These are phyloP conservation scores for Lepidocolaptes lacrymiger DNA, from an alignment of 2,797 vertebrate species.

Conservation along the genomic window DNA sequence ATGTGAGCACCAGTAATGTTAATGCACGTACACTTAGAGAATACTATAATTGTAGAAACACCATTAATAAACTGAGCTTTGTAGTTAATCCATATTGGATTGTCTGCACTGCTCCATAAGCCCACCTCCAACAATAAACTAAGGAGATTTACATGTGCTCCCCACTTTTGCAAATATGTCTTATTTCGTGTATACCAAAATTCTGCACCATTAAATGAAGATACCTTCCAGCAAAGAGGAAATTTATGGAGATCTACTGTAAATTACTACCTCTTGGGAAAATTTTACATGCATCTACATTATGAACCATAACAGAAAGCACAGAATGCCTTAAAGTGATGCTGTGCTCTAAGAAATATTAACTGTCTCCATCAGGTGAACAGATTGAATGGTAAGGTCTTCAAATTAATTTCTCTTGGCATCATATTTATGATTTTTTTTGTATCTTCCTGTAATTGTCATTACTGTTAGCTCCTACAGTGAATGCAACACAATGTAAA, in stretches of 20 bases:
- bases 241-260: background rate
- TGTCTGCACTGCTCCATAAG: too few relatives aligned
- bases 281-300: background rate
- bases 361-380: background rate
- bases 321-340: background rate
- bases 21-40: too few relatives aligned
- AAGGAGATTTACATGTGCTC: background rate
- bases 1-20: too few relatives aligned
- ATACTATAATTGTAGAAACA: too few relatives aligned
- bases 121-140: too few relatives aligned
- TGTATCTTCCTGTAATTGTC: background rate
- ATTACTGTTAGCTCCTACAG: background rate
- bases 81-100: too few relatives aligned
- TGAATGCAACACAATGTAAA: background rate
- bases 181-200: background rate
- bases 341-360: background rate
- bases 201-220: background rate
- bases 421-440: background rate
- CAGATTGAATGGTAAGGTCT: background rate
- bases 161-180: background rate
- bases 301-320: background rate
- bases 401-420: background rate
- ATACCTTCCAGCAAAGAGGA: background rate
- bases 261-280: background rate
- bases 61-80: too few relatives aligned